Base-by-base conservation (phyloP, 2,113 vertebrate genomes). In the Chaenocephalus aceratus region DNA sequence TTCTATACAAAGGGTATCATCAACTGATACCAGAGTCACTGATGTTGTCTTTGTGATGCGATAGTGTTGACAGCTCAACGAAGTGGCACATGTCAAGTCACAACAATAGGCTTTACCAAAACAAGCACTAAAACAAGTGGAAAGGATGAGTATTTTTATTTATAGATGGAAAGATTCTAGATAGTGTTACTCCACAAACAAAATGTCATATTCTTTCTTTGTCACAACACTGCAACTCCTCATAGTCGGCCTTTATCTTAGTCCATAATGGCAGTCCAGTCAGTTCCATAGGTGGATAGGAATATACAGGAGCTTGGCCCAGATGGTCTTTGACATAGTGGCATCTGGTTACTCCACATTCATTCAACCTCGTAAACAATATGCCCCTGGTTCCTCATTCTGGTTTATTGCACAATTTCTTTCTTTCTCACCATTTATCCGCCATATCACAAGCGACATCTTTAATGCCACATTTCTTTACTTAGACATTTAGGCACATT, bases 1-100 rank as follows among this genome's bases (percentile, higher is more conserved):
- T 59, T 80, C 85, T 90, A 82, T 85, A 92, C 92, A 88, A 91
- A 84, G 79, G 79, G 62, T 77, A 87, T 90, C 86, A 85, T 88
- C 83, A 62, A 82, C 82, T 59, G 82, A 91, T 86, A 88, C 65
- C 10, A 56, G 54, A 86, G 82, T 82, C 86, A 72, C 79, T 71
- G 78, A 87, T 86, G 84, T 84, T 86, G 83, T 85, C 54, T 80
- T 75, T 66, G 56, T 69, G 86, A 91, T 85, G 85, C 4, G 44
- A 82, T 78, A 46, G 52, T 57, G 69, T 84, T 90, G 87, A 92
- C 82, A 85, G 83, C 80, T 82, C 60, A 48, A 71, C 61, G 62
- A 88, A 89, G 80, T 78, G 74, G 77, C 77, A 82, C 79, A 85
- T 71, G 73, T 77, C 54, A 8, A 86, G 63, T 56, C 82, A 65